These are phyloP conservation scores for Selene dorsalis DNA, from an alignment of 2,797 vertebrate species.

Conservation along the genomic window DNA sequence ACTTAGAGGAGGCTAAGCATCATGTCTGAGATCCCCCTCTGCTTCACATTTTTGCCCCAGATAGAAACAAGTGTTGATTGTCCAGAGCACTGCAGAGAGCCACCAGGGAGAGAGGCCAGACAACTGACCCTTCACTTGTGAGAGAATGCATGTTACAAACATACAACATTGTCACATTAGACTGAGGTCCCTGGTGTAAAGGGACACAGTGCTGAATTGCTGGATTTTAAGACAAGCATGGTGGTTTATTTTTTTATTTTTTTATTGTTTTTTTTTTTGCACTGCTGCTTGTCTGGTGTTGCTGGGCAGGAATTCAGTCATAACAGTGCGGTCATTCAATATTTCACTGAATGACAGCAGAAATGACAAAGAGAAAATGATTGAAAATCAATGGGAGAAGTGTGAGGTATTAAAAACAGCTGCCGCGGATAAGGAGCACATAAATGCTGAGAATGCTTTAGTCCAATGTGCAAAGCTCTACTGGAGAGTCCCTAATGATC, in stretches of 20 bases:
- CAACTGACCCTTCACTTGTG: slow-evolving; percentile 58
- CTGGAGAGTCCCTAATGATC: background rate
- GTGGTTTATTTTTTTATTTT: slow-evolving; percentile 7
- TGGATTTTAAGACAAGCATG: slow-evolving; percentile 25
- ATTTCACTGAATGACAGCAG: background rate
- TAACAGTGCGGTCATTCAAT: slow-evolving; percentile 4
- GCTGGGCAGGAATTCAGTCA: background rate
- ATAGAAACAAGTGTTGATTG: slow-evolving; percentile 76
- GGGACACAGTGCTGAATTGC: slow-evolving; percentile 47
- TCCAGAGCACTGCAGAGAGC: slow-evolving; percentile 55
- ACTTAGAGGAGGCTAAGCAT: slow-evolving; percentile 47
- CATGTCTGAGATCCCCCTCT: slow-evolving; percentile 53
- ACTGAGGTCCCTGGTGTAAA: slow-evolving; percentile 24
- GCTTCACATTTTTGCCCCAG: slow-evolving; percentile 45
- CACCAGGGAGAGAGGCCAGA: slow-evolving; percentile 64
- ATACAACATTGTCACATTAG: slow-evolving; percentile 63
- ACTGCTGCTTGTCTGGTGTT: background rate
- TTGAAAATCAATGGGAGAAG: slow-evolving; percentile 5
- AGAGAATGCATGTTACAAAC: slow-evolving; percentile 60
- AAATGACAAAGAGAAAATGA: background rate
- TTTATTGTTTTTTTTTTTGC: no score
- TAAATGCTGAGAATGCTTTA: slow-evolving; percentile 4
- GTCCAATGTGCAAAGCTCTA: slow-evolving; percentile 1
- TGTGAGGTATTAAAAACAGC: background rate
- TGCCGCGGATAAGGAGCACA: background rate